A percentile compares a stretch with the other conserved stretches of the same genome.
Evolutionary conservation across 2,113 vertebrate genomes (phyloP).

Genomic region (Perccottus glenii): DNA sequence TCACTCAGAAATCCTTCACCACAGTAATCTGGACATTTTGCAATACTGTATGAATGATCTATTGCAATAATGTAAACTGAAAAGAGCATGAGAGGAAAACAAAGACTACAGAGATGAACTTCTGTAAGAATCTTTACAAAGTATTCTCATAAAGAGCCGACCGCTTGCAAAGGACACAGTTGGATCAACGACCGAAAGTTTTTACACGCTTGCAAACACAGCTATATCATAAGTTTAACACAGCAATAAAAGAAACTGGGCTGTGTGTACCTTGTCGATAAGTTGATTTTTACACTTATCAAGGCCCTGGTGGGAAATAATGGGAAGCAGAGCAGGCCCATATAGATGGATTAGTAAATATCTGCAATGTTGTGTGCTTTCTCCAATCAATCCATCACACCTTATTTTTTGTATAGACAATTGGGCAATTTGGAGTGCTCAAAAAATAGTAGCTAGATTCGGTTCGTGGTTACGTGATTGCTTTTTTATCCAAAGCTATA

Average conservation of each 20-base stretch:
- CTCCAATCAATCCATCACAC: not conserved
- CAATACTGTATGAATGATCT: too few species aligned
- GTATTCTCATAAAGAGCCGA: too few species aligned
- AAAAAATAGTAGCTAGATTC: not conserved
- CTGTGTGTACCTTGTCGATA: not conserved
- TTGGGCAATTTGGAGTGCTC: not conserved
- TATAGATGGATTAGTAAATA: not conserved
- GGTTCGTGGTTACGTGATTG: not conserved
- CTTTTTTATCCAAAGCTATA: not conserved
- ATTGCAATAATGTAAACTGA: too few species aligned
- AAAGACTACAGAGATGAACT: too few species aligned
- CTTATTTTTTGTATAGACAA: not conserved
- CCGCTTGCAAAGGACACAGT: not conserved
- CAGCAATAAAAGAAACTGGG: conserved; percentile 16
- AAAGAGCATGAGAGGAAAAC: too few species aligned
- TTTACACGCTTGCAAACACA: conserved; percentile 27
- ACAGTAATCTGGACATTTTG: too few species aligned
- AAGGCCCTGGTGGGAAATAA: not conserved
- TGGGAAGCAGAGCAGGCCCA: not conserved
- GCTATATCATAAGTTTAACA: conserved; percentile 20
- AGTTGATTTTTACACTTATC: not conserved
- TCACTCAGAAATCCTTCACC: too few species aligned
- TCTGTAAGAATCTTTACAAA: too few species aligned
- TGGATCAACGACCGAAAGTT: conserved; percentile 23
- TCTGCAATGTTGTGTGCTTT: not conserved